Evolutionary conservation across 2,888 invertebrate genomes (phyloP).

Genomic region (Acholoe squamosa): DNA sequence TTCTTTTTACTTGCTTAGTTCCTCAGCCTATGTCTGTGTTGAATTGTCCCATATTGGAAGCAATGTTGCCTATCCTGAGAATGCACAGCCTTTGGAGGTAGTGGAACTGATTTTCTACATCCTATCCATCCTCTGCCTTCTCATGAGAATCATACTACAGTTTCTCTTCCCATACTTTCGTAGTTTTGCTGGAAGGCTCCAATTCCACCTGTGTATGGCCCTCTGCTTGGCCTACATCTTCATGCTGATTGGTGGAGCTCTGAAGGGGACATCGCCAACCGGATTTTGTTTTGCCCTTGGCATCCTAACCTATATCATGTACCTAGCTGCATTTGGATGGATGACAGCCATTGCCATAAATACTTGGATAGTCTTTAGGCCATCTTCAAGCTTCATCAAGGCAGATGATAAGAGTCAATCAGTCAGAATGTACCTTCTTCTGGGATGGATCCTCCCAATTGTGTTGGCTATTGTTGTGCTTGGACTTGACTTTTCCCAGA

Average conservation of each 20-base stretch:
- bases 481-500: not conserved
- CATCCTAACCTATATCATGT: not conserved
- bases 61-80: not conserved
- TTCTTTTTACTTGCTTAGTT: not conserved
- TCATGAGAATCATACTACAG: not conserved
- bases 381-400: slow-evolving; percentile 14
- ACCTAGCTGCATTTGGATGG: not conserved
- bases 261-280: not conserved
- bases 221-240: not conserved
- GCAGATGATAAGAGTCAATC: slow-evolving; percentile 17
- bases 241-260: not conserved
- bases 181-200: not conserved
- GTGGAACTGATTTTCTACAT: not conserved
- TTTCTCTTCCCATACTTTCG: not conserved
- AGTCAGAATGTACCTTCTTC: not conserved
- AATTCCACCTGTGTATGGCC: not conserved
- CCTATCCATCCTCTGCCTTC: not conserved
- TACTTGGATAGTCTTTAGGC: slow-evolving; percentile 6
- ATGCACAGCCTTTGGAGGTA: not conserved
- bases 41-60: not conserved
- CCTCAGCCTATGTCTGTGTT: not conserved
- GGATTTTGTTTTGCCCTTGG: not conserved
- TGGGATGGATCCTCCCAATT: not conserved
- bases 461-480: not conserved
- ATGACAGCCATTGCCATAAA: slow-evolving; percentile 10